Conservation (phyloP, 2,888 invertebrate species). For the Crematogaster levior region DNA sequence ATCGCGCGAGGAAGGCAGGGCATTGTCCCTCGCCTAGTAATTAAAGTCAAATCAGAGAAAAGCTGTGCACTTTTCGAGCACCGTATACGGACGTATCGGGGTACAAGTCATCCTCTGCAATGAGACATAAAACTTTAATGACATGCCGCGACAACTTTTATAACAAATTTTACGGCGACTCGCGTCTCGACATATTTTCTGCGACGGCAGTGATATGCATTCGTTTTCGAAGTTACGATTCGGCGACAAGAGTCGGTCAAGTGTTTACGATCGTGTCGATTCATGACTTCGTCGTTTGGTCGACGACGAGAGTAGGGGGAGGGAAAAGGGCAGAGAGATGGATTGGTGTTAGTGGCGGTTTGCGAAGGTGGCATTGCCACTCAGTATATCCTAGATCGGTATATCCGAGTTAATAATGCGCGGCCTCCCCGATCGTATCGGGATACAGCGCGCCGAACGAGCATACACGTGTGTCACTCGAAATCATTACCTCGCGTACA, state of each 20-base stretch:
- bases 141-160: constrained; percentile 42
- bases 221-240: constrained; percentile 1
- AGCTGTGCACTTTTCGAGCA: background rate
- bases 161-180: constrained; percentile 32
- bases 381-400: constrained; percentile 62
- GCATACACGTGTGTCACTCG: constrained; percentile 49
- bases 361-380: constrained; percentile 54
- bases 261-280: constrained; percentile 57
- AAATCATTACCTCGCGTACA: constrained; percentile 66
- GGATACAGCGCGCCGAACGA: constrained; percentile 60
- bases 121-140: constrained; percentile 51
- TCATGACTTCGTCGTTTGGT: constrained; percentile 56
- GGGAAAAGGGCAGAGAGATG: background rate
- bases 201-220: background rate
- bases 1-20: background rate
- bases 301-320: constrained; percentile 35
- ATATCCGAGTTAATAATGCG: constrained; percentile 75
- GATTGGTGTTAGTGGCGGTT: constrained; percentile 59
- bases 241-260: constrained; percentile 34
- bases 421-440: constrained; percentile 70
- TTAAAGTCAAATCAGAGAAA: constrained; percentile 25
- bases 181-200: background rate
- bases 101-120: background rate
- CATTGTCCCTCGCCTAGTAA: background rate
- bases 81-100: background rate